These are phyloP conservation scores for Cotesia glomerata DNA, from an alignment of 1,140 invertebrate species.

Conservation along the genomic window DNA sequence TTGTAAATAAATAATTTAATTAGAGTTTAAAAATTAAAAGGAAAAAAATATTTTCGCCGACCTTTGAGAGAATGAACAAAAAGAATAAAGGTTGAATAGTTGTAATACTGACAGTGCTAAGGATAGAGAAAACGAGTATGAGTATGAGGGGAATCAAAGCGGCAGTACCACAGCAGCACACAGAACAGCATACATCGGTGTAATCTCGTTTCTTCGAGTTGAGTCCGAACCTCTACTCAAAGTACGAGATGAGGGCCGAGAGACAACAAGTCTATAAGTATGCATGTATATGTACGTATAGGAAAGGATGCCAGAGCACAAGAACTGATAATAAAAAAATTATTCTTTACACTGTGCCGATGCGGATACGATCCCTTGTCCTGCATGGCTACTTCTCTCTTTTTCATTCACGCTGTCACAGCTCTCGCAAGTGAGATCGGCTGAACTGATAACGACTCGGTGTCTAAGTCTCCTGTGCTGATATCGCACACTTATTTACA, in stretches of 20 bases:
- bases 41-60: too few relatives aligned
- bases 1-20: too few relatives aligned
- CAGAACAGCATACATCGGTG: conserved; percentile 31
- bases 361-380: conserved; percentile 4
- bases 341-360: conserved; percentile 49
- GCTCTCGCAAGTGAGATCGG: conserved; percentile 9
- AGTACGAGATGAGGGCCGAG: conserved; percentile 4
- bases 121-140: neutral
- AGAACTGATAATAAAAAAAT: conserved; percentile 32
- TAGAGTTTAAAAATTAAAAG: too few relatives aligned
- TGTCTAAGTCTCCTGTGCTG: neutral
- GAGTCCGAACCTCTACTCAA: conserved; percentile 15
- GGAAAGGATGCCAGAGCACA: neutral
- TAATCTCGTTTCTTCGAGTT: conserved; percentile 55
- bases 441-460: neutral
- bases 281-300: too few relatives aligned
- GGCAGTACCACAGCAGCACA: neutral
- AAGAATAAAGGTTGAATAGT: neutral
- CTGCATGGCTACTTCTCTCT: neutral
- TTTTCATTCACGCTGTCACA: conserved; percentile 15
- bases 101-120: too few relatives aligned
- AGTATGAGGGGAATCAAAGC: neutral
- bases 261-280: neutral
- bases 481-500: neutral
- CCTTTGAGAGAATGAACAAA: too few relatives aligned